phyloP scores from a whole-genome alignment of 2,888 invertebrate genomes.

The Drosophila lutescens region DNA sequence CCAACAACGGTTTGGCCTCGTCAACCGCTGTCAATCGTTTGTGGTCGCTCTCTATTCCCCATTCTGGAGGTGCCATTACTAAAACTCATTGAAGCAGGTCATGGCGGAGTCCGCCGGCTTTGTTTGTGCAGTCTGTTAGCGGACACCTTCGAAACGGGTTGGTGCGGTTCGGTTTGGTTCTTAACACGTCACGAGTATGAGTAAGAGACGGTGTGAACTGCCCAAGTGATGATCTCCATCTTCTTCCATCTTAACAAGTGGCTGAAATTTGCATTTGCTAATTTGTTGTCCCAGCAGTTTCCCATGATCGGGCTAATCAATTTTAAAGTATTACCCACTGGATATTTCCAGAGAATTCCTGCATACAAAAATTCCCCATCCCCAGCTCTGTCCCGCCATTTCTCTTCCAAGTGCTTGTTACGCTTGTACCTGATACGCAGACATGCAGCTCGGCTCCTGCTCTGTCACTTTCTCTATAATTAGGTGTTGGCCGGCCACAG shows the following conservation, averaged over 20 bases:
- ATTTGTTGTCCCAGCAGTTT: slow-evolving; percentile 48
- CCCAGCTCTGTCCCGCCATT: slow-evolving; percentile 26
- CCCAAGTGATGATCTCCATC: slow-evolving; percentile 25
- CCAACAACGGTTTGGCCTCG: slow-evolving; percentile 61
- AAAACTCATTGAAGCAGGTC: slow-evolving; percentile 74
- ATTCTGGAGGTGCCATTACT: slow-evolving; percentile 23
- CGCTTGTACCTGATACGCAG: slow-evolving; percentile 14
- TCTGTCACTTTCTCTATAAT: slow-evolving; percentile 73
- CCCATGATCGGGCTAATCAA: slow-evolving; percentile 20
- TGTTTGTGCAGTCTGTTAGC: slow-evolving; percentile 56
- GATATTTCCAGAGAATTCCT: slow-evolving; percentile 18
- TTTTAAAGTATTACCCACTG: slow-evolving; percentile 27
- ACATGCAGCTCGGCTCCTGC: slow-evolving; percentile 18
- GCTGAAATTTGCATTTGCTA: neutral
- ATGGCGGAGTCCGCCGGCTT: slow-evolving; percentile 44
- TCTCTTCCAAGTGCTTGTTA: slow-evolving; percentile 10
- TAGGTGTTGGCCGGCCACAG: slow-evolving; percentile 42
- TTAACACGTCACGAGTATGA: slow-evolving; percentile 57
- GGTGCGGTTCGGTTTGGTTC: slow-evolving; percentile 6
- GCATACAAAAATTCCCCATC: slow-evolving; percentile 19
- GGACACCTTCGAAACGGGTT: slow-evolving; percentile 11
- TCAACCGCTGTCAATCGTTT: slow-evolving; percentile 47
- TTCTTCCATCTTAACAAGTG: neutral
- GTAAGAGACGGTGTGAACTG: slow-evolving; percentile 38
- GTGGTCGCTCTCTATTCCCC: slow-evolving; percentile 16